Evolutionary conservation across 2,797 vertebrate species (phyloP).

Genomic region (Rhinogobio ventralis): DNA sequence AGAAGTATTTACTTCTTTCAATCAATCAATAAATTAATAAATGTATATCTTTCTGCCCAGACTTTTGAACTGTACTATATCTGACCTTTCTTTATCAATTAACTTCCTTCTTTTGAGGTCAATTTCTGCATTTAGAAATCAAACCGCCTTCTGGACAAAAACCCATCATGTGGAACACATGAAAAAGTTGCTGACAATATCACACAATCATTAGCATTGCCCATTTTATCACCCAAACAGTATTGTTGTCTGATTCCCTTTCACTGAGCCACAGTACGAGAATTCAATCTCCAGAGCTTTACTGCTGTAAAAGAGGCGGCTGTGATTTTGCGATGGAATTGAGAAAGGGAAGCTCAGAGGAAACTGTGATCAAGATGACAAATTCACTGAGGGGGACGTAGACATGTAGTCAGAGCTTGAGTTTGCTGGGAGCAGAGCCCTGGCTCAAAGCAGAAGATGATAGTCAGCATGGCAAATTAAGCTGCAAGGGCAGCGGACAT

Average conservation of each 20-base stretch:
- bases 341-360: slow-evolving; percentile 4
- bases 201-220: neutral
- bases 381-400: neutral
- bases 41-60: neutral
- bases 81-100: neutral
- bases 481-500: slow-evolving; percentile 1
- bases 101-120: neutral
- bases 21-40: neutral
- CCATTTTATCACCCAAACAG: neutral
- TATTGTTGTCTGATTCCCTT: neutral
- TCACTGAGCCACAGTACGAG: slow-evolving; percentile 16
- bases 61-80: neutral
- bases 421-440: neutral
- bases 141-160: neutral
- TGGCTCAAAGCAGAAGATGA: slow-evolving; percentile 2
- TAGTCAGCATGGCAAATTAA: slow-evolving; percentile 12
- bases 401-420: neutral
- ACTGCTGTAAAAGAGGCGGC: neutral
- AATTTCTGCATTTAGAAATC: neutral
- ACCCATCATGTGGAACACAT: neutral
- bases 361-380: slow-evolving; percentile 15
- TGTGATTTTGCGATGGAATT: slow-evolving; percentile 4
- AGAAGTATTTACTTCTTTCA: neutral
- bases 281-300: slow-evolving; percentile 38
- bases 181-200: neutral